Percentiles rank a stretch among this genome's conserved stretches.
These are phyloP conservation scores for Amorpha juglandis DNA, from an alignment of 2,888 invertebrate species.

Conservation along the genomic window DNA sequence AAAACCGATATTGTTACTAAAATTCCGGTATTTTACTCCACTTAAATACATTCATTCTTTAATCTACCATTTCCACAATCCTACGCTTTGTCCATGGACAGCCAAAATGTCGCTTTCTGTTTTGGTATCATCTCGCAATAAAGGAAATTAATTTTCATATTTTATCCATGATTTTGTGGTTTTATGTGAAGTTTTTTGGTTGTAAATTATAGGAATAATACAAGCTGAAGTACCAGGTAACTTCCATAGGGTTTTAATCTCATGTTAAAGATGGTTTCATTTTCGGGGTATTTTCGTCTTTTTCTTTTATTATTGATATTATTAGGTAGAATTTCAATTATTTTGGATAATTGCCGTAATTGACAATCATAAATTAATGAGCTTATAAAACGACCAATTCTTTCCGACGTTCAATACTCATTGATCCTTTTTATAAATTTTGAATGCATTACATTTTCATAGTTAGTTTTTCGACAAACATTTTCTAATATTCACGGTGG, in stretches of 20 bases:
- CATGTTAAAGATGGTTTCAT: conserved; percentile 7
- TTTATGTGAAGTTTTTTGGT: conserved; percentile 46
- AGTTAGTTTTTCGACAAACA: not conserved
- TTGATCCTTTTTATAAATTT: conserved; percentile 1
- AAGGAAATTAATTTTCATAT: conserved; percentile 68
- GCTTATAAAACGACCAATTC: conserved; percentile 22
- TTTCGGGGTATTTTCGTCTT: conserved; percentile 25
- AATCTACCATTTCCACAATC: not conserved
- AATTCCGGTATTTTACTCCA: not conserved
- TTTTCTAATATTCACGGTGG: not conserved
- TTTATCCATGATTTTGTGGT: conserved; percentile 58
- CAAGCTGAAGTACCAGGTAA: conserved; percentile 34
- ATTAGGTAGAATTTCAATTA: conserved; percentile 6
- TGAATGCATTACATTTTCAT: not conserved
- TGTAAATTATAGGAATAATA: conserved; percentile 43
- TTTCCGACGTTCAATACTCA: conserved; percentile 12
- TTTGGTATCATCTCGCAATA: conserved; percentile 75
- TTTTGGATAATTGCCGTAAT: conserved; percentile 8
- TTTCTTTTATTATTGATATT: conserved; percentile 20
- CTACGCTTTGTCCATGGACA: conserved; percentile 55
- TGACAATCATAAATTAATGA: not conserved
- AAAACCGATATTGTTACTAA: not conserved
- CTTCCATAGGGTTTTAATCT: conserved; percentile 31
- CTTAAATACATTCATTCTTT: not conserved
- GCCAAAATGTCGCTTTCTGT: conserved; percentile 81